phyloP scores from a whole-genome alignment of 1,140 invertebrate genomes.

The Drosophila pandora region DNA sequence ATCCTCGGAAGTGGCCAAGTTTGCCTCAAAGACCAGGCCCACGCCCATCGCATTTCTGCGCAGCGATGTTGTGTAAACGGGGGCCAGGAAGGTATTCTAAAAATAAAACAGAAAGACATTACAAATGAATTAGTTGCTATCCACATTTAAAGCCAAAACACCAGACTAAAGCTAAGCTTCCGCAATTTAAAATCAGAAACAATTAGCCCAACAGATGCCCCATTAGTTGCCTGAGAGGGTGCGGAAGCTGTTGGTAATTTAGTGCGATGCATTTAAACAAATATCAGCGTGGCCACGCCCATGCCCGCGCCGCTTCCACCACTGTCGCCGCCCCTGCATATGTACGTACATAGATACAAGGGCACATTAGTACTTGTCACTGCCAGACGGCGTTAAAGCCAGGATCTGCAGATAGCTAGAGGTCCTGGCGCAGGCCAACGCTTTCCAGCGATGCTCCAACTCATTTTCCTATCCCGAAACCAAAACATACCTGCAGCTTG shows the following conservation, averaged over 20 bases:
- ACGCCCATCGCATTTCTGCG: conserved; percentile 94
- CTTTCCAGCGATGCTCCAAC: background rate
- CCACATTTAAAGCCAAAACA: conserved; percentile 8
- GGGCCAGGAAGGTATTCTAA: conserved; percentile 92
- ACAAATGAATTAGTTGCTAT: conserved; percentile 2
- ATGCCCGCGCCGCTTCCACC: background rate
- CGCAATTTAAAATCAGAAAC: conserved; percentile 73
- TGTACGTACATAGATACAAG: conserved; percentile 59
- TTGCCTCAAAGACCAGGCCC: conserved; percentile 95
- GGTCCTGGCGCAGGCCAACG: background rate
- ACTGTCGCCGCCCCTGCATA: conserved; percentile 5
- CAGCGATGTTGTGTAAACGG: conserved; percentile 94
- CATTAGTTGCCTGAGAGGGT: conserved; percentile 48
- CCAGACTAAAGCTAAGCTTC: conserved; percentile 8
- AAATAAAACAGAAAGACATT: background rate
- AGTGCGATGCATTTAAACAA: conserved; percentile 76
- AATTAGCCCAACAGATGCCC: conserved; percentile 76
- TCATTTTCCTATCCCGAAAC: background rate
- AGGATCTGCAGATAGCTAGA: conserved; percentile 7
- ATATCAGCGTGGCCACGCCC: conserved; percentile 62
- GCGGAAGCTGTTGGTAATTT: conserved; percentile 62
- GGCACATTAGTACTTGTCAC: conserved; percentile 80
- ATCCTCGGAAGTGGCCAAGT: conserved; percentile 91
- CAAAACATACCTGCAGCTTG: conserved; percentile 89
- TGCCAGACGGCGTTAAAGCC: conserved; percentile 52